Conservation (phyloP, 2,113 vertebrate genomes). For the Rhinogobius similis region DNA sequence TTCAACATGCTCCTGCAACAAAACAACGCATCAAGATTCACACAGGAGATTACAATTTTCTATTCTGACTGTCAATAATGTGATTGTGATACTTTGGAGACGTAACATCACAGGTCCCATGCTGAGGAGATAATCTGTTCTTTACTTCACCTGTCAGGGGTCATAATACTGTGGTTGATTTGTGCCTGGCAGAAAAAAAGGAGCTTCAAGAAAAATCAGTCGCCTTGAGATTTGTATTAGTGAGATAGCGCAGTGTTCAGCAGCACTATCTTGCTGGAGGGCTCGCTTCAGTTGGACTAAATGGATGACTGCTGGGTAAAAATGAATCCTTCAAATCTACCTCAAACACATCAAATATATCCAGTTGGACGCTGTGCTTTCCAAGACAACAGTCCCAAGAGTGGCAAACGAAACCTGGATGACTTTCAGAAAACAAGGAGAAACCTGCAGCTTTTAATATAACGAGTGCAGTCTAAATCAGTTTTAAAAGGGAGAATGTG, state of each 20-base stretch:
- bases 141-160: background rate
- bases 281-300: constrained; percentile 3
- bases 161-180: background rate
- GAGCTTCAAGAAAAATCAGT: constrained; percentile 2
- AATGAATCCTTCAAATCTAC: constrained; percentile 2
- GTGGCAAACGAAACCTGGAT: constrained; percentile 16
- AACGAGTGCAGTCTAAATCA: background rate
- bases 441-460: background rate
- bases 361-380: constrained; percentile 6
- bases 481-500: background rate
- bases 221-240: background rate
- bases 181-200: background rate
- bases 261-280: background rate
- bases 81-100: background rate
- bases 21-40: background rate
- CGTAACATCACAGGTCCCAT: background rate
- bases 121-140: background rate
- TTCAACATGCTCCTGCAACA: too few relatives aligned
- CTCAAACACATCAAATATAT: constrained; percentile 16
- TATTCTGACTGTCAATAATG: background rate
- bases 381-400: constrained; percentile 15
- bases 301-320: constrained; percentile 4
- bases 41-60: background rate
- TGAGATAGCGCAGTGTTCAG: background rate
- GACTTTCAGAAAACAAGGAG: constrained; percentile 17